phyloP scores from a whole-genome alignment of 2,888 invertebrate genomes.

The Teleiodes luculella region DNA sequence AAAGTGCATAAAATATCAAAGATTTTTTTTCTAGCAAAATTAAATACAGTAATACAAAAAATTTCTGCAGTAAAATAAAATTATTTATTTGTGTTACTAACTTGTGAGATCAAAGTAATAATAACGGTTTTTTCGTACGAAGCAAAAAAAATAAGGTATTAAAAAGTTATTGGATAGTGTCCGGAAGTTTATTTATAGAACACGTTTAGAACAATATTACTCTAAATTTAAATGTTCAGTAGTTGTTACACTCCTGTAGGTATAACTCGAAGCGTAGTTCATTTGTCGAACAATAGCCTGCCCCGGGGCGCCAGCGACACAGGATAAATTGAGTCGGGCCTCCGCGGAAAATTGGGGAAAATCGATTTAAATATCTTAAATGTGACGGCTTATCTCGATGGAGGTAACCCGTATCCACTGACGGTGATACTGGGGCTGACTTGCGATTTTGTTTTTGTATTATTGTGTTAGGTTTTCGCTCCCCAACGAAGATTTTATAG shows the following conservation, averaged over 20 bases:
- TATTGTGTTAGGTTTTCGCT: not conserved
- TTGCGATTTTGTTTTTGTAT: conserved; percentile 5
- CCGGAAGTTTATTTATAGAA: too few relatives aligned
- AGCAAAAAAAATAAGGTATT: too few relatives aligned
- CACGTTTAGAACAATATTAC: too few relatives aligned
- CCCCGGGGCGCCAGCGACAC: conserved; percentile 60
- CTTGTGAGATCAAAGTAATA: too few relatives aligned
- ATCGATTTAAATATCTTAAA: conserved; percentile 78
- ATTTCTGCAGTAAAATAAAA: too few relatives aligned
- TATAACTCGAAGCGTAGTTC: conserved; percentile 64
- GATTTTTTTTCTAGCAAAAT: too few relatives aligned
- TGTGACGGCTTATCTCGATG: conserved; percentile 73
- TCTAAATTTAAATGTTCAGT: conserved; percentile 29
- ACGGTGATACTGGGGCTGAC: conserved; percentile 24
- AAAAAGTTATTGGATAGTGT: too few relatives aligned
- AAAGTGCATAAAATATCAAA: too few relatives aligned
- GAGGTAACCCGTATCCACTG: conserved; percentile 46
- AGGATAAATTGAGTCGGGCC: conserved; percentile 73
- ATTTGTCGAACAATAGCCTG: conserved; percentile 73
- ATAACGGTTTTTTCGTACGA: too few relatives aligned
- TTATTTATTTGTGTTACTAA: too few relatives aligned
- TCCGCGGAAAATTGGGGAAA: conserved; percentile 75
- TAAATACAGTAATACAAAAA: too few relatives aligned
- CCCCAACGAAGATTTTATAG: not conserved
- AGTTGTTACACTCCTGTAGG: conserved; percentile 64